Evolutionary conservation across 2,888 invertebrate species (phyloP), one percentile per base, ranked within the genome.

Genomic region (Clivina fossor): DNA sequence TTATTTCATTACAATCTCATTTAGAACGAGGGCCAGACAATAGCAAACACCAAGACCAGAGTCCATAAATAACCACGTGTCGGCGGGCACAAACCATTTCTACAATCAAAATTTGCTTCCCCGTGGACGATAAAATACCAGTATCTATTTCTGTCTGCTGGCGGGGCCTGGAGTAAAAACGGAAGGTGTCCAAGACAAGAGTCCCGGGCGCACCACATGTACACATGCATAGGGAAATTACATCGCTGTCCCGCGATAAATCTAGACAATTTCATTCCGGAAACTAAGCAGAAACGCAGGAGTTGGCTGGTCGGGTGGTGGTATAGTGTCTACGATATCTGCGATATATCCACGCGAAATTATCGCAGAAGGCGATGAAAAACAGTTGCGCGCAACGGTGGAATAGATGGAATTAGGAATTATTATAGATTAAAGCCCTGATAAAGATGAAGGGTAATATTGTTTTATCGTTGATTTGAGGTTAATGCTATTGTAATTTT

Each of bases 271-370:
- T 50, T 50, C 41, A 40, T 50, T 40, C 30, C 16, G 49, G 49
- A 49, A 38, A 22, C 49, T 38, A 49, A 49, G 38, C 37, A 38
- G 38, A 49, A 38, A 28, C 26, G 24, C 18, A 15, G n/a, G 35
- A 5, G 11, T 4, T 2, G 35, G 2, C 9, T 11, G 50, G n/a
- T n/a, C 50, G 50, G 40, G 50, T 50, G 38, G n/a, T n/a, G n/a
- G n/a, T n/a, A n/a, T n/a, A n/a, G n/a, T n/a, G n/a, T n/a, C n/a
- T n/a, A n/a, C 41, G 41, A 51, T 53, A 57, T 59, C 59, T 59
- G 49, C 40, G 56, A 57, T 54, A 57, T 57, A 59, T 57, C 53
- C 56, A 53, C n/a, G 48, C 37, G 48, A 51, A 59, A 59, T 57
- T 57, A 57, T 49, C 44, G 40, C 37, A 24, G 16, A 22, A 20